Conservation (phyloP, 2,797 vertebrate species). For the Enteromius argenteus region DNA sequence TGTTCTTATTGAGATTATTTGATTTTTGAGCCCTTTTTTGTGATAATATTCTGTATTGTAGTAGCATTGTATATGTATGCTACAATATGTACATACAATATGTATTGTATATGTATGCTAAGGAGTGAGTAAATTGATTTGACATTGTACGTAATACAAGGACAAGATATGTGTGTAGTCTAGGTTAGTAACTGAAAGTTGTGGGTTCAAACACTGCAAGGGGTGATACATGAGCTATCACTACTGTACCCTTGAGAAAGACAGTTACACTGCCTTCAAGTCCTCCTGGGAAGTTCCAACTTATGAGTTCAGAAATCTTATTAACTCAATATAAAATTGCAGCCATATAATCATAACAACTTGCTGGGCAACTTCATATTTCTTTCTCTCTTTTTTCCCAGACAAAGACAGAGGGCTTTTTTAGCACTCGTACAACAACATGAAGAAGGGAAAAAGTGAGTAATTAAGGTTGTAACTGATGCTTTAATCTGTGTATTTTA, state of each 20-base stretch:
- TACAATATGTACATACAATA: too few species aligned
- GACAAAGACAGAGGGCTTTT: not conserved
- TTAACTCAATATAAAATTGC: conserved; percentile 22
- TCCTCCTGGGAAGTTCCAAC: conserved; percentile 17
- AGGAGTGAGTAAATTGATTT: not conserved
- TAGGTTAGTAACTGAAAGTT: not conserved
- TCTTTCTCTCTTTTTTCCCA: not conserved
- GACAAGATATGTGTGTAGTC: not conserved
- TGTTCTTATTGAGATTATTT: too few species aligned
- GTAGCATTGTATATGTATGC: not conserved
- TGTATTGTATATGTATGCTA: not conserved
- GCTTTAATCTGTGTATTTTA: conserved; percentile 10
- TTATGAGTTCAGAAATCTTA: conserved; percentile 12
- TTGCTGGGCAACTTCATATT: conserved; percentile 20
- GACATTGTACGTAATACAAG: not conserved
- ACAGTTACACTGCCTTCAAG: conserved; percentile 12
- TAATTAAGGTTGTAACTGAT: not conserved
- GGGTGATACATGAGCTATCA: conserved; percentile 5
- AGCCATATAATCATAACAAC: conserved; percentile 8
- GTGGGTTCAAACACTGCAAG: not conserved
- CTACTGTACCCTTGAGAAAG: conserved; percentile 20
- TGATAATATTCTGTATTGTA: not conserved
- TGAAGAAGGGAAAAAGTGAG: not conserved
- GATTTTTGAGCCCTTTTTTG: not conserved
- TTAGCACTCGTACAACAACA: not conserved